Conservation (phyloP, 2,797 vertebrate genomes). For the Dermochelys coriacea region DNA sequence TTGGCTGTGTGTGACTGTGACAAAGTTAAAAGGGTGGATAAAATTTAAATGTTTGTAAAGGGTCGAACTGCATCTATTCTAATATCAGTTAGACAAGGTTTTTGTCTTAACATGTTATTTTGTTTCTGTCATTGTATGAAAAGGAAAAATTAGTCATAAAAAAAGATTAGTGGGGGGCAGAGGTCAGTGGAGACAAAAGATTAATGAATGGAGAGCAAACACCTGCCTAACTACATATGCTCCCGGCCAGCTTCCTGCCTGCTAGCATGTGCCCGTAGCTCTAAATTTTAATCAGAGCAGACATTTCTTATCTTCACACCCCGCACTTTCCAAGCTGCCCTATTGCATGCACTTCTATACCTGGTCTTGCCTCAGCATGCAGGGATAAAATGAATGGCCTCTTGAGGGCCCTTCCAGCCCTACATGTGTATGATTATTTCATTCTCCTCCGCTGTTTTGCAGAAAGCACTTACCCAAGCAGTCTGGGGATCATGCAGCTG, state of each 20-base stretch:
- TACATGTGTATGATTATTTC: not conserved
- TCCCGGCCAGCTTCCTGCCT: not conserved
- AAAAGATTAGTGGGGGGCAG: not conserved
- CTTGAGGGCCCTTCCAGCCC: not conserved
- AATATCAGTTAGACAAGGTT: not conserved
- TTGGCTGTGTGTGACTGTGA: not conserved
- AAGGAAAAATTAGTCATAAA: not conserved
- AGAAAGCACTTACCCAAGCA: not conserved
- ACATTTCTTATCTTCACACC: not conserved
- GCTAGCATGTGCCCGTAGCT: not conserved
- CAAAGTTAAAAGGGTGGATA: not conserved
- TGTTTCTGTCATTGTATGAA: not conserved
- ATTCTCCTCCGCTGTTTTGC: not conserved
- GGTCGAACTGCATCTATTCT: not conserved
- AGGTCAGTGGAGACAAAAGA: not conserved
- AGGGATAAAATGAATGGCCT: not conserved
- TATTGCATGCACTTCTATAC: not conserved
- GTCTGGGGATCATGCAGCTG: not conserved
- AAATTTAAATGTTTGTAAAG: not conserved
- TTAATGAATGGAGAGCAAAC: not conserved
- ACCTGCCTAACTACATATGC: not conserved
- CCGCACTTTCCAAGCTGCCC: not conserved
- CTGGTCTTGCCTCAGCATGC: not conserved
- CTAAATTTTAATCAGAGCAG: not conserved
- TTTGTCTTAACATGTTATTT: not conserved